Percentiles rank a stretch among this genome's conserved stretches.
Evolutionary conservation across 2,113 vertebrate genomes (phyloP).

Genomic region (Stigmatopora nigra): DNA sequence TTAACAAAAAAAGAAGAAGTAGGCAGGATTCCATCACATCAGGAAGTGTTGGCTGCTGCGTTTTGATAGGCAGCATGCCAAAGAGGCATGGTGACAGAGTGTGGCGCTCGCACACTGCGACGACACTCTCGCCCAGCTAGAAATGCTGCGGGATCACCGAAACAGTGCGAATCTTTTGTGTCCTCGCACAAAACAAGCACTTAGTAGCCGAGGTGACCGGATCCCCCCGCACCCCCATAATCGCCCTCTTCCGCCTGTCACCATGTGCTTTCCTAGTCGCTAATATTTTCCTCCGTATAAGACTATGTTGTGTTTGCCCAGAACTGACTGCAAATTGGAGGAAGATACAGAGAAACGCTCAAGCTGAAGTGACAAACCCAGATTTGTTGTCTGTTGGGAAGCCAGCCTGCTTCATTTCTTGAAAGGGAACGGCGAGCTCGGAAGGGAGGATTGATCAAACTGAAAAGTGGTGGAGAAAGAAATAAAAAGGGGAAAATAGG

Average conservation of each 20-base stretch:
- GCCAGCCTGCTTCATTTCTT: constrained; percentile 27
- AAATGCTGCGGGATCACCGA: constrained; percentile 41
- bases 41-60: constrained; percentile 61
- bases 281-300: constrained; percentile 22
- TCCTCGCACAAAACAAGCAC: constrained; percentile 1
- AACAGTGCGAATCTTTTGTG: constrained; percentile 22
- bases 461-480: constrained; percentile 22
- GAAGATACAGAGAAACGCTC: constrained; percentile 35
- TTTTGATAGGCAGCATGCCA: constrained; percentile 73
- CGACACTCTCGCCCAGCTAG: constrained; percentile 48
- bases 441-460: constrained; percentile 12
- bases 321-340: constrained; percentile 39
- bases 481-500: constrained; percentile 28
- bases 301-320: constrained; percentile 41
- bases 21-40: constrained; percentile 57
- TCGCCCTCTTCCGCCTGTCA: constrained; percentile 14
- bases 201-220: neutral
- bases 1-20: constrained; percentile 11
- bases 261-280: constrained; percentile 11
- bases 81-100: constrained; percentile 53
- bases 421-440: neutral
- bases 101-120: constrained; percentile 56
- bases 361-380: constrained; percentile 43
- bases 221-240: too few relatives aligned
- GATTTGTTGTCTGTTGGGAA: constrained; percentile 36